These are phyloP conservation scores for Formicarius rufipectus DNA, from an alignment of 2,113 vertebrate genomes.

Conservation along the genomic window DNA sequence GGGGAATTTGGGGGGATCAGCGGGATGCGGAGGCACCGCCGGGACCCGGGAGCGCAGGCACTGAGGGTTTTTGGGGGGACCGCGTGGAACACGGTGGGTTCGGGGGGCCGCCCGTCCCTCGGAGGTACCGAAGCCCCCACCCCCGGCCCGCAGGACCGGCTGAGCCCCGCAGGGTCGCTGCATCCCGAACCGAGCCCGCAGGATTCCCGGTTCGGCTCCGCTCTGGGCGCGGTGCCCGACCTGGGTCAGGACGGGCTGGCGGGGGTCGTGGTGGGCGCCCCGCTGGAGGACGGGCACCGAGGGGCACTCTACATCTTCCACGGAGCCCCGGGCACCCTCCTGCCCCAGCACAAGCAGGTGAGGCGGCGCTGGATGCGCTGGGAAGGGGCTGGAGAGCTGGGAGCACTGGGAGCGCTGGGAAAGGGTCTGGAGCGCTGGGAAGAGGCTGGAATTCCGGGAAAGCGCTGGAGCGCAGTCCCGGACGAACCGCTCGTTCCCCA, in stretches of 20 bases:
- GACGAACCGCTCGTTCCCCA: slow-evolving; percentile 24
- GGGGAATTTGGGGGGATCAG: no score
- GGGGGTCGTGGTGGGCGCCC: slow-evolving; percentile 88
- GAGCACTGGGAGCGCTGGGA: no score
- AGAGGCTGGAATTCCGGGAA: no score
- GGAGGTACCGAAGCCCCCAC: background rate
- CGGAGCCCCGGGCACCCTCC: slow-evolving; percentile 73
- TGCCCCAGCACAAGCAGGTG: slow-evolving; percentile 83
- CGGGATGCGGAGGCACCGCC: background rate
- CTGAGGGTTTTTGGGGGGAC: no score
- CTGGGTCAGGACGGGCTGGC: slow-evolving; percentile 88
- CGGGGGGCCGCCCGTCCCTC: background rate
- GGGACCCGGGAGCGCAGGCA: background rate
- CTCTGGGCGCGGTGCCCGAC: slow-evolving; percentile 82
- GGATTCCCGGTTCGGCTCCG: slow-evolving; percentile 90
- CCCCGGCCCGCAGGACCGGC: slow-evolving; percentile 57
- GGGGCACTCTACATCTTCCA: slow-evolving; percentile 93
- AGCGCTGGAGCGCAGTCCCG: accelerated
- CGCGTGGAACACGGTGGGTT: background rate
- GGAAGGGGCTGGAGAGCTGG: background rate
- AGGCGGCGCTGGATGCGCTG: accelerated
- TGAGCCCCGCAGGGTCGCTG: slow-evolving; percentile 81
- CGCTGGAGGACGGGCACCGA: slow-evolving; percentile 88
- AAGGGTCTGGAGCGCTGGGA: no score
- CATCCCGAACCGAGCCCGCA: slow-evolving; percentile 77